Evolutionary conservation across 2,888 invertebrate genomes (phyloP).

Genomic region (Coenonympha arcania): DNA sequence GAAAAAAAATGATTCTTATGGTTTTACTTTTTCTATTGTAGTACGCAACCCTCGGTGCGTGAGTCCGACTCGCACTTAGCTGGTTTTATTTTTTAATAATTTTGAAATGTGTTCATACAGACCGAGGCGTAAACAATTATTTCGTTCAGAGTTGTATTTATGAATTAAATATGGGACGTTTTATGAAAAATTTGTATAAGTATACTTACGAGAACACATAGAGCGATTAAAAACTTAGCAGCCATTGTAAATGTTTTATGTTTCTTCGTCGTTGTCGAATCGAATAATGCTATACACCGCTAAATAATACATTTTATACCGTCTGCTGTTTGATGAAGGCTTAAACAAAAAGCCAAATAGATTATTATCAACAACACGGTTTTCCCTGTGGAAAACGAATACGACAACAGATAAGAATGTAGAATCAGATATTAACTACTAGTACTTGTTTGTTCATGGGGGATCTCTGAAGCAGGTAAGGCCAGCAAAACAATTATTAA

Average conservation of each 20-base stretch:
- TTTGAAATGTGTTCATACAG: too few relatives aligned
- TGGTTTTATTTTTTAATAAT: too few relatives aligned
- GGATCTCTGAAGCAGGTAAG: constrained; percentile 15
- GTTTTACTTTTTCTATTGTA: too few relatives aligned
- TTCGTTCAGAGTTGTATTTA: too few relatives aligned
- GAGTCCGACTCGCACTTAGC: too few relatives aligned
- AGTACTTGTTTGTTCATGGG: constrained; percentile 21
- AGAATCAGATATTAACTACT: constrained; percentile 6
- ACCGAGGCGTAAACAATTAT: too few relatives aligned
- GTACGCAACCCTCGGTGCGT: too few relatives aligned
- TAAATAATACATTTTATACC: constrained; percentile 46
- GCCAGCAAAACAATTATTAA: constrained; percentile 6
- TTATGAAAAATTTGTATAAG: not conserved
- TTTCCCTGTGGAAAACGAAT: constrained; percentile 52
- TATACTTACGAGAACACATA: constrained; percentile 55
- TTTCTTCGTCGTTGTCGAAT: constrained; percentile 23
- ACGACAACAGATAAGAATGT: constrained; percentile 45
- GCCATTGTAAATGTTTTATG: constrained; percentile 45
- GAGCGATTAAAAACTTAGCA: constrained; percentile 47
- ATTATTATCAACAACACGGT: constrained; percentile 43
- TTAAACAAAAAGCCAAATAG: constrained; percentile 38
- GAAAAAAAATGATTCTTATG: too few relatives aligned
- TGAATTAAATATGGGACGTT: not conserved
- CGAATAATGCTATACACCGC: constrained; percentile 26
- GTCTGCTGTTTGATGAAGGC: constrained; percentile 43